Evolutionary conservation across 2,797 vertebrate genomes (phyloP).

Genomic region (Philypnodon macrostomus): DNA sequence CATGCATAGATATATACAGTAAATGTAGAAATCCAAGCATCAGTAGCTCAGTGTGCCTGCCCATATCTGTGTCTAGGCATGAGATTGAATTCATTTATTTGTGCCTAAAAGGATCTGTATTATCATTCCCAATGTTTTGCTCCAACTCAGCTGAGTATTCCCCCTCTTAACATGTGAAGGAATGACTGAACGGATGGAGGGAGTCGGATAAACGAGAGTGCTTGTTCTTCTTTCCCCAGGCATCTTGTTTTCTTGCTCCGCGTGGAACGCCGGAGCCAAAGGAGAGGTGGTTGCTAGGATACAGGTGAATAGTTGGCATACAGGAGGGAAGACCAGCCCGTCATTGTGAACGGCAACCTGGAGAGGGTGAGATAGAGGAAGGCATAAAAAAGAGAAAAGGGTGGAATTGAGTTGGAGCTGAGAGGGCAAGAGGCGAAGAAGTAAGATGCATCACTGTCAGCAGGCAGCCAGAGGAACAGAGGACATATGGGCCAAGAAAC

Average conservation of each 20-base stretch:
- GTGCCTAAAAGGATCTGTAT: constrained; percentile 7
- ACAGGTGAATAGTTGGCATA: constrained; percentile 81
- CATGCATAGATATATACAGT: constrained; percentile 13
- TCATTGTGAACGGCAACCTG: constrained; percentile 64
- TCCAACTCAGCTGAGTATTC: constrained; percentile 37
- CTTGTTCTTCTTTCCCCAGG: constrained; percentile 69
- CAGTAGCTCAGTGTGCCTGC: constrained; percentile 8
- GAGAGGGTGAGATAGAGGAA: constrained; percentile 57
- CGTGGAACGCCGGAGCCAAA: constrained; percentile 68
- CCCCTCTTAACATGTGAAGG: constrained; percentile 61
- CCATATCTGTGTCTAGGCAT: constrained; percentile 14
- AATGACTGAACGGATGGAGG: constrained; percentile 66
- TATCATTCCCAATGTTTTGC: constrained; percentile 19
- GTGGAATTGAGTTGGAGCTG: constrained; percentile 42
- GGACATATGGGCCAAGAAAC: constrained; percentile 41
- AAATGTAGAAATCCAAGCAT: constrained; percentile 2
- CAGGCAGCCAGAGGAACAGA: constrained; percentile 35
- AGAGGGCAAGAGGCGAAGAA: constrained; percentile 46
- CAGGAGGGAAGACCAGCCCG: constrained; percentile 68
- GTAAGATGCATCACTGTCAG: constrained; percentile 55
- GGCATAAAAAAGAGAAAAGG: constrained; percentile 10
- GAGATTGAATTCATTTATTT: constrained; percentile 21
- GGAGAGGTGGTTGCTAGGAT: constrained; percentile 83
- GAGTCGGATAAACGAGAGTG: constrained; percentile 57
- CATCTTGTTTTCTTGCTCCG: constrained; percentile 72